Base-by-base conservation (phyloP, 2,113 vertebrate species). In the Channa argus region DNA sequence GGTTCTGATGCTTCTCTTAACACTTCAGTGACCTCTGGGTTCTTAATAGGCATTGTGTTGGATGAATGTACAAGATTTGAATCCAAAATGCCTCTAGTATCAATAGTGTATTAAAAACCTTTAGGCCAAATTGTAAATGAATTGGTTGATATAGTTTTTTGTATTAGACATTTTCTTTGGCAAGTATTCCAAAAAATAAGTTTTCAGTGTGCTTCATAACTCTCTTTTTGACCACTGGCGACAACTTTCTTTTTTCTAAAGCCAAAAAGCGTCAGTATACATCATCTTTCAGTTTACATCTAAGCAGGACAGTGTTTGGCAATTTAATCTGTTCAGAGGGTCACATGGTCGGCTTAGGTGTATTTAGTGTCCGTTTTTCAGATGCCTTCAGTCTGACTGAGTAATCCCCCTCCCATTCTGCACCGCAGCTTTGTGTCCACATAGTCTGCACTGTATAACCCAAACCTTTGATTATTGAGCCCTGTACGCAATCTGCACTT, bases 41-140 rank as follows among this genome's bases (percentile, higher is more conserved):
- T 11, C n/a, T 43, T 5, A 37, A 45, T 44, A 52, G 33, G 47
- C n/a, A 56, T 46, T 46, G 38, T 64, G 24, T 55, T 66, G 2
- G 11, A 72, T 63, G 64, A 77, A 75, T 63, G 71, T 75, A 72
- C 64, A 39, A 45, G n/a, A 58, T 8, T 24, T 64, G 52, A 61
- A 71, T 67, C 66, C 63, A 73, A 85, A 80, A 53, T 60, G 8
- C 14, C 3, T 82, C 76, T 83, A 37, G 68, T 79, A 83, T 80
- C n/a, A 53, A 6, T 59, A 12, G 24, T 63, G 49, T 55, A 87
- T 49, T 87, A 88, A 90, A 24, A 88, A 55, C 36, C 39, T 78
- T n/a, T 66, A 60, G 65, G 65, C 24, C 0, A 61, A 77, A 60
- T 56, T 58, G 45, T 39, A 63, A 45, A 68, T 58, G 2, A 56